Evolutionary conservation across 2,797 vertebrate genomes (phyloP).

Genomic region (Clarias fuscus): DNA sequence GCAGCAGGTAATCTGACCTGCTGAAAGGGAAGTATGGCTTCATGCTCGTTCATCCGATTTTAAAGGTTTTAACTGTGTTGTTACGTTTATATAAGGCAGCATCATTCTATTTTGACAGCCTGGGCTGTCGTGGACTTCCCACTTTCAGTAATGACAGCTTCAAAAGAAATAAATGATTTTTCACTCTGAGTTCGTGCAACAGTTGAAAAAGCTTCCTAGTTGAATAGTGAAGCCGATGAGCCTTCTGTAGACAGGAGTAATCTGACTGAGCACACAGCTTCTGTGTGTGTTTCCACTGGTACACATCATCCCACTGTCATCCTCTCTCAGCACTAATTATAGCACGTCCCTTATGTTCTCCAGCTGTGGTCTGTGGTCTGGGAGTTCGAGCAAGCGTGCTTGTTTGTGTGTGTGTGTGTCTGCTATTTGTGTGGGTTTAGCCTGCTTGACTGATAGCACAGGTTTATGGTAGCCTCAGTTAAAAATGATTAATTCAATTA

Average conservation of each 20-base stretch:
- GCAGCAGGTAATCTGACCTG: conserved; percentile 51
- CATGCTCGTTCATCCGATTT: conserved; percentile 37
- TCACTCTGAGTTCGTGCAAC: neutral
- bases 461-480: conserved; percentile 67
- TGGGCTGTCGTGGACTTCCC: neutral
- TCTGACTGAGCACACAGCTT: conserved; percentile 28
- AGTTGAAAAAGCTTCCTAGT: neutral
- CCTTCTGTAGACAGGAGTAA: conserved; percentile 23
- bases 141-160: neutral
- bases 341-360: conserved; percentile 47
- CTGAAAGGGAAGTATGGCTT: conserved; percentile 35
- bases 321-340: conserved; percentile 47
- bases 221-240: conserved; percentile 8
- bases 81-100: conserved; percentile 1
- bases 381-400: conserved; percentile 22
- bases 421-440: conserved; percentile 26
- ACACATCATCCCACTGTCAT: conserved; percentile 43
- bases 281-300: conserved; percentile 33
- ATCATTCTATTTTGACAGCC: neutral
- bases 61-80: conserved; percentile 20
- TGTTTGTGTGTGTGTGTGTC: conserved; percentile 43
- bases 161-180: neutral
- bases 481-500: conserved; percentile 73
- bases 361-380: conserved; percentile 52
- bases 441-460: conserved; percentile 54